A percentile compares a stretch with the other conserved stretches of the same genome.
phyloP scores from a whole-genome alignment of 1,140 invertebrate genomes.

The Drosophila albomicans region DNA sequence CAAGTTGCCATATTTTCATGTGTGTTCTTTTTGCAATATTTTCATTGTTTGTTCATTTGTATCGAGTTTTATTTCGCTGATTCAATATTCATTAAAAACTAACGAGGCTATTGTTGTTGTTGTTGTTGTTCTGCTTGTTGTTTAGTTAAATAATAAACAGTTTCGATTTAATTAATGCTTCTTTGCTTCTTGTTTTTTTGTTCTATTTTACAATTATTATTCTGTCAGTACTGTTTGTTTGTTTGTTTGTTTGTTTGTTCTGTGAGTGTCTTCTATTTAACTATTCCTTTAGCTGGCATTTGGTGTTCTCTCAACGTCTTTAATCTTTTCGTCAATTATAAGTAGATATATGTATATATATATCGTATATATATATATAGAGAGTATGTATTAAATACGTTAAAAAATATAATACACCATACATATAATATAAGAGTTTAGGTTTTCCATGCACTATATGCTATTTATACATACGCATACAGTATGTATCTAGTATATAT shows the following conservation, averaged over 20 bases:
- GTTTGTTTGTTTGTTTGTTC: slow-evolving; percentile 15
- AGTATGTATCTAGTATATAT: slow-evolving; percentile 31
- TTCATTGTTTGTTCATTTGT: slow-evolving; percentile 37
- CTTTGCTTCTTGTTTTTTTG: slow-evolving; percentile 15
- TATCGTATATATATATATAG: slow-evolving; percentile 51
- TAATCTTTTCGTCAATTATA: slow-evolving; percentile 69
- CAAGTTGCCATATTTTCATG: slow-evolving; percentile 11
- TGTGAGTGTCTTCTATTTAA: slow-evolving; percentile 34
- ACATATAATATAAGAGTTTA: slow-evolving; percentile 81
- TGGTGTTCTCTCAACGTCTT: slow-evolving; percentile 42
- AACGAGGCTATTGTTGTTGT: slow-evolving; percentile 76
- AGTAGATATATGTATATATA: slow-evolving; percentile 71
- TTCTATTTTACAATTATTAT: slow-evolving; percentile 55
- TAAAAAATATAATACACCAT: slow-evolving; percentile 84
- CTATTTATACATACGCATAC: slow-evolving; percentile 46
- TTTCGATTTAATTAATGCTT: slow-evolving; percentile 30
- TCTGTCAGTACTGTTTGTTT: slow-evolving; percentile 45
- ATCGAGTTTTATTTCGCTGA: slow-evolving; percentile 48
- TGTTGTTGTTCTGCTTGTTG: slow-evolving; percentile 33
- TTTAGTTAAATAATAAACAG: slow-evolving; percentile 52
- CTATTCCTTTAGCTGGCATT: slow-evolving; percentile 52
- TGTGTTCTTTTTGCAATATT: slow-evolving; percentile 63
- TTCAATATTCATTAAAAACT: slow-evolving; percentile 65
- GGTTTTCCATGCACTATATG: slow-evolving; percentile 67
- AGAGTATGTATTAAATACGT: slow-evolving; percentile 78